These are phyloP conservation scores for Malthinus seriepunctatus DNA, from an alignment of 2,888 invertebrate species.

Conservation along the genomic window DNA sequence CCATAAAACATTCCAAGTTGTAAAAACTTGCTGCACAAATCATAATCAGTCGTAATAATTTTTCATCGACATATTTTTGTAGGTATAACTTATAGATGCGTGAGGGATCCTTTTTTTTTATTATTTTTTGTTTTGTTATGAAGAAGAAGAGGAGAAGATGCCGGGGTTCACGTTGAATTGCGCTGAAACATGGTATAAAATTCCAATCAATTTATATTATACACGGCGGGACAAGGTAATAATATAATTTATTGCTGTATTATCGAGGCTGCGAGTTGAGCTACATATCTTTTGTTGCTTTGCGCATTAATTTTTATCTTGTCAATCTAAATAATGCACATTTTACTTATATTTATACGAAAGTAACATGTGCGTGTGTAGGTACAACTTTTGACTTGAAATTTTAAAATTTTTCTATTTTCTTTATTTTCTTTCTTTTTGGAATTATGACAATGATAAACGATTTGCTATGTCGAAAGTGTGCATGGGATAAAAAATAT, in stretches of 20 bases:
- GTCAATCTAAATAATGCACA: conserved; percentile 37
- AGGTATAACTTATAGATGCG: conserved; percentile 44
- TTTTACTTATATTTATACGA: background rate
- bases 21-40: conserved; percentile 46
- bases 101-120: conserved; percentile 41
- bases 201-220: conserved; percentile 57
- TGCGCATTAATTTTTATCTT: conserved; percentile 42
- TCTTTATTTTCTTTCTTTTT: background rate
- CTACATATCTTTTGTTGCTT: conserved; percentile 47
- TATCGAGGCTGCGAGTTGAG: conserved; percentile 43
- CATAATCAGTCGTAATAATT: conserved; percentile 50
- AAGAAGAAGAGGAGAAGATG: conserved; percentile 36
- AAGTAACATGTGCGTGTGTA: background rate
- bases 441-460: too few species aligned
- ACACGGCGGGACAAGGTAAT: conserved; percentile 55
- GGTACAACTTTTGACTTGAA: background rate
- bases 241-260: conserved; percentile 56
- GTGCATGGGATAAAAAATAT: too few species aligned
- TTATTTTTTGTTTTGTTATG: background rate
- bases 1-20: conserved; percentile 13
- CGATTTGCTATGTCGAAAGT: too few species aligned
- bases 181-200: conserved; percentile 54
- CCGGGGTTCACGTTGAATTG: conserved; percentile 51
- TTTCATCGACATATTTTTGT: conserved; percentile 42
- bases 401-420: background rate